Evolutionary conservation across 35 echinoderm and acorn worm species (phyloP).

Genomic region (Stichopus chloronotus): DNA sequence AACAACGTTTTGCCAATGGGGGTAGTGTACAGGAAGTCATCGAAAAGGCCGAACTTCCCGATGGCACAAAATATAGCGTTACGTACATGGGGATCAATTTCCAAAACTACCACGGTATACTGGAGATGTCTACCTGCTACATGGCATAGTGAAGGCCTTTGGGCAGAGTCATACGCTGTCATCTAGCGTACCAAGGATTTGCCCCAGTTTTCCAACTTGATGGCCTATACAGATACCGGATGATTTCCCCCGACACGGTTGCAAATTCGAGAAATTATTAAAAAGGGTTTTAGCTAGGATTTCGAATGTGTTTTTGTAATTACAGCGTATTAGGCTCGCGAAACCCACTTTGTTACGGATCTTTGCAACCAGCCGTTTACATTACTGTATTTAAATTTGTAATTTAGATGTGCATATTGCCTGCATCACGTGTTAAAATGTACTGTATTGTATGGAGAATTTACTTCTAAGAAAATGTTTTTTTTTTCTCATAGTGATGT

Average conservation of each 20-base stretch:
- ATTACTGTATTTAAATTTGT: too few relatives aligned
- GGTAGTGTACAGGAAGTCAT: neutral
- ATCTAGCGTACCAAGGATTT: neutral
- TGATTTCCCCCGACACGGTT: neutral
- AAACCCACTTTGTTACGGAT: too few relatives aligned
- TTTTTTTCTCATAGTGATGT: too few relatives aligned
- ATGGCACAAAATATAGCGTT: neutral
- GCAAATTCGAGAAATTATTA: too few relatives aligned
- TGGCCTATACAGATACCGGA: neutral
- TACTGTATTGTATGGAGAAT: too few relatives aligned
- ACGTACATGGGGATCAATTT: neutral
- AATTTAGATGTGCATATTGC: too few relatives aligned
- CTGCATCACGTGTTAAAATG: too few relatives aligned
- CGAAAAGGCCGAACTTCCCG: slow-evolving; percentile 6
- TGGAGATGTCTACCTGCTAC: neutral
- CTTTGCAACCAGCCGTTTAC: too few relatives aligned
- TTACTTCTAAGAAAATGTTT: too few relatives aligned
- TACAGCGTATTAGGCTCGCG: too few relatives aligned
- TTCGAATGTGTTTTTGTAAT: too few relatives aligned
- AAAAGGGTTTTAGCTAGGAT: too few relatives aligned
- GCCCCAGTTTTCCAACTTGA: neutral
- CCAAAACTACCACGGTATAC: neutral
- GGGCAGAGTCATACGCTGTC: neutral
- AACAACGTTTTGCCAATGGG: neutral
- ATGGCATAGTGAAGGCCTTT: neutral